A percentile compares a stretch with the other conserved stretches of the same genome.
Conservation (phyloP, 2,797 vertebrate species). For the Sus cebifrons region DNA sequence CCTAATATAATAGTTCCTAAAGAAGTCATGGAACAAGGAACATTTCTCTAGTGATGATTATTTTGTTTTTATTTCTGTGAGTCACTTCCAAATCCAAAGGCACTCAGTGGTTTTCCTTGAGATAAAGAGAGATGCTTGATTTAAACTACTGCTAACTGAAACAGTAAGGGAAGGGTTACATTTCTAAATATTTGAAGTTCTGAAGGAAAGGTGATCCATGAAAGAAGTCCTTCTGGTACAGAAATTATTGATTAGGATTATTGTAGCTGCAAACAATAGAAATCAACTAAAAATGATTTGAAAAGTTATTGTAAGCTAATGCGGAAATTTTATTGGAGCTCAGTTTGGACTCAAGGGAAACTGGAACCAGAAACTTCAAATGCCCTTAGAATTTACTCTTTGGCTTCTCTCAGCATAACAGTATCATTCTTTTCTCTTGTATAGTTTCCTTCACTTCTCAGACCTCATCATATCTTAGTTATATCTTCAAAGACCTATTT, state of each 20-base stretch:
- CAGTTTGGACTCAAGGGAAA: not conserved
- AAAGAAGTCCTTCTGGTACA: not conserved
- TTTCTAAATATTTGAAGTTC: not conserved
- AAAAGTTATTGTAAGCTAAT: not conserved
- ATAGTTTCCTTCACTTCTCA: not conserved
- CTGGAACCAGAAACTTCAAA: not conserved
- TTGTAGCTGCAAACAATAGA: not conserved
- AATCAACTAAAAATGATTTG: not conserved
- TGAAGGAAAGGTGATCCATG: not conserved
- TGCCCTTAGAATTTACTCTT: not conserved
- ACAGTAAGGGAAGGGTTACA: not conserved
- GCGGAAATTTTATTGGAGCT: not conserved
- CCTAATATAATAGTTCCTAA: not conserved
- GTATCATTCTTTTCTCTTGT: not conserved
- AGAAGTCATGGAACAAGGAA: not conserved
- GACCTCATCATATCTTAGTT: not conserved
- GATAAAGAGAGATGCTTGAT: not conserved
- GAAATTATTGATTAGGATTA: not conserved
- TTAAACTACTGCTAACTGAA: not conserved
- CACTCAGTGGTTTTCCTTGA: not conserved
- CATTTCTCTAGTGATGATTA: not conserved
- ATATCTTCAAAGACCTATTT: not conserved
- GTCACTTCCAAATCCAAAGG: not conserved
- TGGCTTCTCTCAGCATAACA: not conserved
- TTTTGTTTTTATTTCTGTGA: not conserved